phyloP scores from a whole-genome alignment of 2,113 vertebrate species.

The Gallinago media region DNA sequence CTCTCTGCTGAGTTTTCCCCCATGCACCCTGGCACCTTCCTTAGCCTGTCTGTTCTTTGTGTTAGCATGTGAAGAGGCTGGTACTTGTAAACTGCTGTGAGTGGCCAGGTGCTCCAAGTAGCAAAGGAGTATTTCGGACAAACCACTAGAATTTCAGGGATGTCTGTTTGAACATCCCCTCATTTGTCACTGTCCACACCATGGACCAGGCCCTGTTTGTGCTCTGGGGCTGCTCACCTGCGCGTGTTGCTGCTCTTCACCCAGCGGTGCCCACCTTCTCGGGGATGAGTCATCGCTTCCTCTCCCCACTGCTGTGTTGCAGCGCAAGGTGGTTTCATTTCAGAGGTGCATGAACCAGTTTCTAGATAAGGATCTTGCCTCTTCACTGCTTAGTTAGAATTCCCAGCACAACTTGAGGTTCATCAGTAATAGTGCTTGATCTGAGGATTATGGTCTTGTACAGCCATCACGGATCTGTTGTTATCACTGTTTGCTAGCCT shows the following conservation, averaged over 20 bases:
- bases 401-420: not conserved
- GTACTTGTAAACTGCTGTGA: not conserved
- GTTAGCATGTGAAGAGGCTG: not conserved
- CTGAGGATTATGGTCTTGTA: not conserved
- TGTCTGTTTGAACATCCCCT: not conserved
- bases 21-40: not conserved
- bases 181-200: not conserved
- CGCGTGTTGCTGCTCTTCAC: not conserved
- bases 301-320: not conserved
- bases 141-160: not conserved
- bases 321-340: not conserved
- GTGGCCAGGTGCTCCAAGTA: not conserved
- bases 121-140: not conserved
- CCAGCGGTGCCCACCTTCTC: not conserved
- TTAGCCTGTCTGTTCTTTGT: not conserved
- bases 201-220: not conserved
- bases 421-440: not conserved
- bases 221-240: not conserved
- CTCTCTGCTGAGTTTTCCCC: not conserved
- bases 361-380: not conserved
- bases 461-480: not conserved
- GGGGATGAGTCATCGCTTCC: not conserved
- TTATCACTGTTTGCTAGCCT: not conserved
- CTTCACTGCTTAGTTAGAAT: not conserved
- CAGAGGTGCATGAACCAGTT: rapidly evolving